Percentiles rank a stretch among this genome's conserved stretches.
These are phyloP conservation scores for Drosophila micromelanica DNA, from an alignment of 1,140 invertebrate species.

Conservation along the genomic window DNA sequence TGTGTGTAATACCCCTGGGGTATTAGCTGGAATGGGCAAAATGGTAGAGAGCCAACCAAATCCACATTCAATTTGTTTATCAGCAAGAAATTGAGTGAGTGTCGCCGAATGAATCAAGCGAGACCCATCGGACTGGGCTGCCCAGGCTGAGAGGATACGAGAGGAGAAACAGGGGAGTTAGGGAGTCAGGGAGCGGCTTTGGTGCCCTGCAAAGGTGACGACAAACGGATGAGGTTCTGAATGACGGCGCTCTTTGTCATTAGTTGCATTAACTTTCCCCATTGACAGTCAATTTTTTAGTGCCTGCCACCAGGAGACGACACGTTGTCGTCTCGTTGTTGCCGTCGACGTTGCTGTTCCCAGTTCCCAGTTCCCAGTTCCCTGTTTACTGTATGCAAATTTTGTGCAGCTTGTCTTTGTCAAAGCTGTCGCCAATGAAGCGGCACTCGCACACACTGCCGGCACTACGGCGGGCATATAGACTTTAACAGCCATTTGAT, in stretches of 20 bases:
- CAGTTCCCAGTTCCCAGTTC: conserved; percentile 19
- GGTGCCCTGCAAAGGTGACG: conserved; percentile 16
- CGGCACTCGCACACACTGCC: conserved; percentile 1
- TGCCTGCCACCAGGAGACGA: conserved; percentile 22
- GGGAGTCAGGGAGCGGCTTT: background rate
- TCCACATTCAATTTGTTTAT: conserved; percentile 81
- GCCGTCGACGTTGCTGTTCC: conserved; percentile 21
- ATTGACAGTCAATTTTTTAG: conserved; percentile 73
- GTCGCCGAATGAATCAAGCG: conserved; percentile 77
- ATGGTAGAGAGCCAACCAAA: conserved; percentile 32
- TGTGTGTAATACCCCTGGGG: conserved; percentile 37
- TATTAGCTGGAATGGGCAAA: background rate
- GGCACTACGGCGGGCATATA: conserved; percentile 5
- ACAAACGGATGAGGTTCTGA: conserved; percentile 10
- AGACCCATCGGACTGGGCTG: conserved; percentile 5
- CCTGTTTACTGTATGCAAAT: conserved; percentile 67
- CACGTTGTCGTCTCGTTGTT: background rate
- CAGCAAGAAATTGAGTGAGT: conserved; percentile 79
- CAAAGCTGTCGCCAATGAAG: conserved; percentile 31
- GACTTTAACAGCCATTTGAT: conserved; percentile 2
- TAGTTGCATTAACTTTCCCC: conserved; percentile 78
- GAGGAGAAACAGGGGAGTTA: no score
- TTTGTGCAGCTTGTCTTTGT: conserved; percentile 55
- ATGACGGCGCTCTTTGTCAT: conserved; percentile 65
- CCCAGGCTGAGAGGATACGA: no score